phyloP scores from a whole-genome alignment of 2,113 vertebrate species.

The Clarias gariepinus region DNA sequence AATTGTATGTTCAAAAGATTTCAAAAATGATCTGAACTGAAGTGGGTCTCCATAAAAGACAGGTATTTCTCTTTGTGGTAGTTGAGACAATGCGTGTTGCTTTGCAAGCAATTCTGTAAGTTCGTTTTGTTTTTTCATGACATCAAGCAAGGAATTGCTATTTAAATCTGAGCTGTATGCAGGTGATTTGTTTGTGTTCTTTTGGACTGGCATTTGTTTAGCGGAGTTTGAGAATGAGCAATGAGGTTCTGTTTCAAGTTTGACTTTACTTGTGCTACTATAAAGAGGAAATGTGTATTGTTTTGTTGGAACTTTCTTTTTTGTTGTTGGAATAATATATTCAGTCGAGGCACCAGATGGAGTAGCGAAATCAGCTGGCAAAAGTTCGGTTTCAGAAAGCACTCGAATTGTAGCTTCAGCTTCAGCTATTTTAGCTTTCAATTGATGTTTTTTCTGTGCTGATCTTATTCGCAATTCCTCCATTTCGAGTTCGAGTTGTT shows the following conservation, averaged over 20 bases:
- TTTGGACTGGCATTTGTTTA: not conserved
- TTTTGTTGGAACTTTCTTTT: not conserved
- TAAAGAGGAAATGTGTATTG: not conserved
- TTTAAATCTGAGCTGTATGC: too few relatives aligned
- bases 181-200: not conserved
- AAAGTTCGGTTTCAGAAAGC: constrained; percentile 5
- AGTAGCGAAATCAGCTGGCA: not conserved
- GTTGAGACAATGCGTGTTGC: not conserved
- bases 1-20: not conserved
- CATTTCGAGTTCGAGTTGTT: not conserved
- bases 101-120: too few relatives aligned
- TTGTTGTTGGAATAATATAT: not conserved
- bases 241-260: not conserved
- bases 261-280: not conserved
- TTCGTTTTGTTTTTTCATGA: not conserved
- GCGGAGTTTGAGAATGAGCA: too few relatives aligned
- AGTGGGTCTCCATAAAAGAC: not conserved
- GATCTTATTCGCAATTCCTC: not conserved
- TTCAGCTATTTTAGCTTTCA: not conserved
- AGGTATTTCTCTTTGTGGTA: not conserved
- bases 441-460: not conserved
- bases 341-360: not conserved
- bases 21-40: not conserved
- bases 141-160: not conserved
- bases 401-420: not conserved